These are phyloP conservation scores for Fulmarus glacialis DNA, from an alignment of 2,113 vertebrate genomes.

Conservation along the genomic window DNA sequence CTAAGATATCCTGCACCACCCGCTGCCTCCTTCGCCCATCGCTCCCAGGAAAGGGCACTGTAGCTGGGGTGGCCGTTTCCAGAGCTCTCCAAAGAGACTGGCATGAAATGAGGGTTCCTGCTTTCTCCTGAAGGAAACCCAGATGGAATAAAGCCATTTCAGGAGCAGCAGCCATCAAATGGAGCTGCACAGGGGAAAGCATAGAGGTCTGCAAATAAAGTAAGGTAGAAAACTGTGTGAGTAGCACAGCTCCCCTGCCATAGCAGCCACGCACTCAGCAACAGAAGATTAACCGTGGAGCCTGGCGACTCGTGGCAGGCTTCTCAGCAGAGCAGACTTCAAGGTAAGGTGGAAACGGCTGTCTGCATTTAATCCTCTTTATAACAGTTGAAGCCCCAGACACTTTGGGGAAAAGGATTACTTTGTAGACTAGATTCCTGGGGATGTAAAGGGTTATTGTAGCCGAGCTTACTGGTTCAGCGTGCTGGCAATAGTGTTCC, in stretches of 20 bases:
- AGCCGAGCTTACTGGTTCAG: not conserved
- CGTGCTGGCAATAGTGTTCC: not conserved
- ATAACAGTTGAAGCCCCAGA: not conserved
- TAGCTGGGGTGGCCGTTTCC: not conserved
- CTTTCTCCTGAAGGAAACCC: not conserved
- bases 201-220: not conserved
- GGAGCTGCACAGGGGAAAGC: not conserved
- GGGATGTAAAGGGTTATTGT: not conserved
- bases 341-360: not conserved
- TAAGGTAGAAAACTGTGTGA: not conserved
- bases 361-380: conserved; percentile 19
- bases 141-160: not conserved
- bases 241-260: not conserved
- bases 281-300: conserved; percentile 38
- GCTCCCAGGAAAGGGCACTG: not conserved
- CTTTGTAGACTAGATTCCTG: conserved; percentile 11
- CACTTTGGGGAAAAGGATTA: conserved; percentile 22
- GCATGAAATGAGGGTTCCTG: not conserved
- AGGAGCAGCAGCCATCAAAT: not conserved
- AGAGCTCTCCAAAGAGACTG: not conserved
- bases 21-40: accelerated
- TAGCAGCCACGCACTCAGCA: not conserved
- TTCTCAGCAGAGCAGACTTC: not conserved
- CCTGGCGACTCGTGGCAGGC: conserved; percentile 44
- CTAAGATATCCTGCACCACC: not conserved